Conservation (phyloP, 2,113 vertebrate species). For the Cygnus buccinator region DNA sequence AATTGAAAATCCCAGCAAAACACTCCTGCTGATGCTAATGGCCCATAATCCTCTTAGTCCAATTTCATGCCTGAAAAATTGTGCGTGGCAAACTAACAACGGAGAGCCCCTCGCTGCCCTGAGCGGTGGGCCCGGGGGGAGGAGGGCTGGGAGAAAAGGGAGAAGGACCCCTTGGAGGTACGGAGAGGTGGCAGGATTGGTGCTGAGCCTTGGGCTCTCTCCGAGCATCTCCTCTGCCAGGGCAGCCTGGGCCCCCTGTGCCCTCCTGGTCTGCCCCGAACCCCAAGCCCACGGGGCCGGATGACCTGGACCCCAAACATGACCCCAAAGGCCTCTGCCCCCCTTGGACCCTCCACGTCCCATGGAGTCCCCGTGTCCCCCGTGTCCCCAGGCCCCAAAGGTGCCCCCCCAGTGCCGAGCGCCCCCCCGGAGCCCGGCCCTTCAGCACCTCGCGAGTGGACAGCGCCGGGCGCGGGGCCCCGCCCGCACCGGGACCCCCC, state of each 20-base stretch:
- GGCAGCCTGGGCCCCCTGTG: not conserved
- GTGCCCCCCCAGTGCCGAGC: not conserved
- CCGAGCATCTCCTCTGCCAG: not conserved
- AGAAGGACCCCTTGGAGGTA: not conserved
- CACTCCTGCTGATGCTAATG: slow-evolving; percentile 62
- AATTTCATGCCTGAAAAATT: slow-evolving; percentile 72
- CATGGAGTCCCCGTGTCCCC: not conserved
- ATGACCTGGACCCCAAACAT: not conserved
- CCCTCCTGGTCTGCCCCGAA: not conserved
- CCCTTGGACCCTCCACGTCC: too few relatives aligned
- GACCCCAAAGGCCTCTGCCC: not conserved
- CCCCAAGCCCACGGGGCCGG: not conserved
- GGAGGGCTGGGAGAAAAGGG: not conserved
- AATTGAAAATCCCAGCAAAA: slow-evolving; percentile 61
- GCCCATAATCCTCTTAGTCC: slow-evolving; percentile 66
- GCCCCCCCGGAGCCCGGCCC: not conserved
- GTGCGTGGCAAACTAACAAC: slow-evolving; percentile 34
- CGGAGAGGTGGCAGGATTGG: not conserved
- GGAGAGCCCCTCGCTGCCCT: not conserved
- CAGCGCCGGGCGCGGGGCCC: not conserved
- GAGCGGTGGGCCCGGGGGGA: not conserved
- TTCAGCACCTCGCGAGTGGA: not conserved
- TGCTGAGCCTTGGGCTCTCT: not conserved
- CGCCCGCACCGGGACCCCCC: not conserved
- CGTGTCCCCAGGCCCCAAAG: not conserved